Evolutionary conservation across 2,797 vertebrate genomes (phyloP), one percentile per base, ranked within the genome.

Genomic region (Syndactyla subalaris): DNA sequence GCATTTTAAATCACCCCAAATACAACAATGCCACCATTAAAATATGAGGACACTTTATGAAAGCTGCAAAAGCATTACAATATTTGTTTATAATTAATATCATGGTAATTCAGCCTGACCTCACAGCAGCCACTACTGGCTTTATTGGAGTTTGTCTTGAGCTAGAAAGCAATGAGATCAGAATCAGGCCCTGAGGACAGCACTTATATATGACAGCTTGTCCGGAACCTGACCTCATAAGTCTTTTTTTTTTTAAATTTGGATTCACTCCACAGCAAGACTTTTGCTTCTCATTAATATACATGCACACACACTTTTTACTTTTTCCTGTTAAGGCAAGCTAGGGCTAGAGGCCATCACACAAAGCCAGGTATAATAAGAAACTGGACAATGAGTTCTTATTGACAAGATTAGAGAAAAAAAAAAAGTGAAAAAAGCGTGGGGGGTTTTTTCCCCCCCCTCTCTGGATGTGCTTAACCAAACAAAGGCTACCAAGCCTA

Each of bases 21-120:
- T 52, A 74, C 63, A 93, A 83, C 88, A 96, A 90, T 78, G 72
- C 36, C 48, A 41, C 73, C 74, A 49, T 89, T 85, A 90, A 90
- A 91, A 71, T 43, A 86, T 11, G 55, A 92, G 76, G 68, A 38
- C 57, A 71, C 13, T 90, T 85, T 87, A 83, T 61, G 61, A 90
- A 88, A 61, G 43, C 52, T 79, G 61, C 39, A 95, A 86, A 84
- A 85, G 43, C 30, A 77, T 85, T 82, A 77, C 52, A 67, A 5
- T 84, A 73, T 92, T 93, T 93, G 71, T 94, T 95, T 94, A 89
- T 80, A 90, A 76, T 88, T 95, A 66, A 75, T 61, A 85, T n/a
- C 6, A 46, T 21, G 17, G 68, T 68, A 89, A 92, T 85, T 77
- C 92, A 91, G 49, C 65, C 78, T 74, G 73, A 86, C 68, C 75